Percentiles rank a stretch among this genome's conserved stretches.
Conservation (phyloP, 2,888 invertebrate genomes). For the Eilema depressum region DNA sequence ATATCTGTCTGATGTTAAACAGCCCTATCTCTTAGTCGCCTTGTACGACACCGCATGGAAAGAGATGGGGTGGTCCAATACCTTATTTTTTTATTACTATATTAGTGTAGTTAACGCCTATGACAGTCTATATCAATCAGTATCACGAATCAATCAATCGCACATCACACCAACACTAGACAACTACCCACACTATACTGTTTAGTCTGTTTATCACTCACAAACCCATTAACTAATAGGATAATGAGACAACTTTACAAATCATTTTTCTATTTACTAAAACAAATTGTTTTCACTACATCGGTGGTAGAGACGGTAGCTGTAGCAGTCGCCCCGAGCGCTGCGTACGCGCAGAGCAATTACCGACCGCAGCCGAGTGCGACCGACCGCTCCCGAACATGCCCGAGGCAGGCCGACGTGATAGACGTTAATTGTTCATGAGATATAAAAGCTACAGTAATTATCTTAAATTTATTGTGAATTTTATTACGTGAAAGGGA, state of each 20-base stretch:
- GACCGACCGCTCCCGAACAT: conserved; percentile 60
- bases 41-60: neutral
- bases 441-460: conserved; percentile 65
- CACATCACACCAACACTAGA: conserved; percentile 32
- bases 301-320: conserved; percentile 59
- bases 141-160: conserved; percentile 10
- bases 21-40: too few relatives aligned
- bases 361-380: conserved; percentile 50
- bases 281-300: conserved; percentile 61
- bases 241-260: conserved; percentile 62
- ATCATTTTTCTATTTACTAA: conserved; percentile 70
- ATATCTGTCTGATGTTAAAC: too few relatives aligned
- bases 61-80: conserved; percentile 13
- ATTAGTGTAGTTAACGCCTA: neutral
- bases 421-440: conserved; percentile 77
- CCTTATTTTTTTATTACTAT: conserved; percentile 32
- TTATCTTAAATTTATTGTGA: conserved; percentile 60
- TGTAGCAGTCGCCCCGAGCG: conserved; percentile 60
- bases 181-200: conserved; percentile 40
- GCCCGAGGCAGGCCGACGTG: conserved; percentile 61
- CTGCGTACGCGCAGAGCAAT: conserved; percentile 58
- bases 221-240: conserved; percentile 55
- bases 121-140: conserved; percentile 31
- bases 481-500: conserved; percentile 45
- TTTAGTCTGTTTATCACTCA: conserved; percentile 44